Evolutionary conservation across 2,113 vertebrate species (phyloP).

Genomic region (Gulo gulo): DNA sequence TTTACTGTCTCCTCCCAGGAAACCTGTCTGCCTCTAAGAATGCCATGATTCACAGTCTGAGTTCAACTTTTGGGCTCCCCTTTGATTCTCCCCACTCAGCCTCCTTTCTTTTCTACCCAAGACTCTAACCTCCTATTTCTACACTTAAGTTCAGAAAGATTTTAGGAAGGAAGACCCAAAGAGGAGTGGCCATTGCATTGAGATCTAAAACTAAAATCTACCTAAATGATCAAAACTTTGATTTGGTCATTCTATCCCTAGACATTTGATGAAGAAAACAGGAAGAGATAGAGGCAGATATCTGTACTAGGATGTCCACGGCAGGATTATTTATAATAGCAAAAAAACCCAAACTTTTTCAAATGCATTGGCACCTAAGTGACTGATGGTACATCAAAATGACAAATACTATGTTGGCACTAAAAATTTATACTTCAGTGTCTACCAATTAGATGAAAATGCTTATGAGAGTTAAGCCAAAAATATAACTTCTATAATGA

Average conservation of each 20-base stretch:
- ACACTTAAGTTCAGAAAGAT: neutral
- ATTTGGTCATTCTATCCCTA: neutral
- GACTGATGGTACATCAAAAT: neutral
- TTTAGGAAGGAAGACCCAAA: neutral
- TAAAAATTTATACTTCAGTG: neutral
- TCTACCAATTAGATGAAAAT: neutral
- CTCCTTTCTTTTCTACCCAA: neutral
- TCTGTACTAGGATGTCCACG: neutral
- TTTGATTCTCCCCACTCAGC: too few species aligned
- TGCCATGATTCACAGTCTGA: neutral
- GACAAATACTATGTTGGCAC: neutral
- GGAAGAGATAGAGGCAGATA: neutral
- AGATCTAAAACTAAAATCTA: neutral
- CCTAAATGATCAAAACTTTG: neutral
- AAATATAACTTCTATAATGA: neutral
- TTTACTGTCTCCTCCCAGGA: neutral
- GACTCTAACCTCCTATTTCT: neutral
- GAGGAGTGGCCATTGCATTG: neutral
- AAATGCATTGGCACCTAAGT: neutral
- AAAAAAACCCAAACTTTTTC: neutral
- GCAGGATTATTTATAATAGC: neutral
- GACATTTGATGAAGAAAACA: neutral
- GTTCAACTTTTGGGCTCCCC: neutral
- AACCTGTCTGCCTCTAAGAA: neutral
- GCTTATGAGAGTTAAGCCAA: neutral